Evolutionary conservation across 2,888 invertebrate genomes (phyloP).

Genomic region (Rotaria sp.): DNA sequence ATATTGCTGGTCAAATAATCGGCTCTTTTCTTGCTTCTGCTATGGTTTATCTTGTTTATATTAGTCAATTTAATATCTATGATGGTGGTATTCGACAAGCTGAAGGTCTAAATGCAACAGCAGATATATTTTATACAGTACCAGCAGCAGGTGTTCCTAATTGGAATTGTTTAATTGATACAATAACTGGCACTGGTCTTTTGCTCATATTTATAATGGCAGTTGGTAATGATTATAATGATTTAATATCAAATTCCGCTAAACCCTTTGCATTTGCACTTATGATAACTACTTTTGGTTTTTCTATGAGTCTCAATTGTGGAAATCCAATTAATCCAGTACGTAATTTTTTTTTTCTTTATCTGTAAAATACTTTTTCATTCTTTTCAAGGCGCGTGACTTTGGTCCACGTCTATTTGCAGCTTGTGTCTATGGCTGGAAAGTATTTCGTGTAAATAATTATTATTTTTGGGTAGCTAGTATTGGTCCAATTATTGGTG

Average conservation of each 20-base stretch:
- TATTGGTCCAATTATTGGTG: constrained; percentile 42
- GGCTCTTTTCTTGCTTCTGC: constrained; percentile 31
- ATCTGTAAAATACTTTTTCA: neutral
- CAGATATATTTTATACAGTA: constrained; percentile 31
- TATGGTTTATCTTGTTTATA: constrained; percentile 26
- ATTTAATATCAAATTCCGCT: constrained; percentile 34
- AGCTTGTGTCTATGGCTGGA: constrained; percentile 37
- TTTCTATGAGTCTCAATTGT: constrained; percentile 39
- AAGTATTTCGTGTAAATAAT: constrained; percentile 38
- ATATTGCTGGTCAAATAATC: constrained; percentile 25
- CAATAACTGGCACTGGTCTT: constrained; percentile 40
- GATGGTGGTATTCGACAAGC: constrained; percentile 8
- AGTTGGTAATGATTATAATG: constrained; percentile 37
- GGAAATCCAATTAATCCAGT: constrained; percentile 42
- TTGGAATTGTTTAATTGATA: constrained; percentile 39
- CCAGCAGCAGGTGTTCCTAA: constrained; percentile 22
- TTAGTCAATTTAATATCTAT: neutral
- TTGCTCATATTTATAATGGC: constrained; percentile 41
- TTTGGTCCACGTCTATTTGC: constrained; percentile 41
- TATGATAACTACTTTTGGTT: constrained; percentile 37
- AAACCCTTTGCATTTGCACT: constrained; percentile 39
- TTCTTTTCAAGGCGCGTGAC: constrained; percentile 35
- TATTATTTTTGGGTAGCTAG: constrained; percentile 43
- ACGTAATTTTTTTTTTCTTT: neutral
- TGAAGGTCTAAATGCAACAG: constrained; percentile 14